Evolutionary conservation across 2,888 invertebrate genomes (phyloP).

Genomic region (Heteropelma amictum): DNA sequence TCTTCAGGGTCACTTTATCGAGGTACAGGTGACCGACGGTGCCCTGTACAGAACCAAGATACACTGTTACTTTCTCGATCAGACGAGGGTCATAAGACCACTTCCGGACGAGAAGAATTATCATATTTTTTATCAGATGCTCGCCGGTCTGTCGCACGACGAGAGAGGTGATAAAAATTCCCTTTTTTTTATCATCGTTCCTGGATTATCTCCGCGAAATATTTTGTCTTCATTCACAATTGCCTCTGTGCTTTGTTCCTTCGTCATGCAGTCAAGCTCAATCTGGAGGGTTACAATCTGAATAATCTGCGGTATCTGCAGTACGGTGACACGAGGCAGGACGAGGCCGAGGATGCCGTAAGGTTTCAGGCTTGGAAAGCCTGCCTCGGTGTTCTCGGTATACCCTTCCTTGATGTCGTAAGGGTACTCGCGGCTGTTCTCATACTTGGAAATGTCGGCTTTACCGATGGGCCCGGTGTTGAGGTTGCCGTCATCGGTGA

Average conservation of each 20-base stretch:
- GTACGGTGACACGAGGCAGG: constrained; percentile 85
- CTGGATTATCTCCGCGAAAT: background rate
- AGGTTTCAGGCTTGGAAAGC: constrained; percentile 96
- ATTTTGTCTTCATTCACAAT: background rate
- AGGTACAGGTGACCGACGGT: constrained; percentile 97
- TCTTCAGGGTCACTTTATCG: constrained; percentile 93
- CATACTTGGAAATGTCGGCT: constrained; percentile 94
- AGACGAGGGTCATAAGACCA: constrained; percentile 93
- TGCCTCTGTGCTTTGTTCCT: too few relatives aligned
- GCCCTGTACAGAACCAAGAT: constrained; percentile 96
- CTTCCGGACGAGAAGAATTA: constrained; percentile 94
- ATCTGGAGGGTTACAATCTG: constrained; percentile 91
- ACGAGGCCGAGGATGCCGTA: constrained; percentile 85
- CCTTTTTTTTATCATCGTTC: background rate
- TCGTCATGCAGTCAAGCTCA: constrained; percentile 84
- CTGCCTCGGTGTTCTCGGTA: constrained; percentile 92
- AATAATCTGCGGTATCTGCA: constrained; percentile 90
- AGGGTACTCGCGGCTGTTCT: constrained; percentile 94
- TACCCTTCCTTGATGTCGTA: constrained; percentile 95
- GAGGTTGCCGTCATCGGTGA: constrained; percentile 90
- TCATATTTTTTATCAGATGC: constrained; percentile 97
- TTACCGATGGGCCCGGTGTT: constrained; percentile 88
- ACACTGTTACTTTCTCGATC: constrained; percentile 96
- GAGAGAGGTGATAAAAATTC: constrained; percentile 82
- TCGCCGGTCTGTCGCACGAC: constrained; percentile 91